Percentiles rank a stretch among this genome's conserved stretches.
Evolutionary conservation across 2,113 vertebrate species (phyloP).

Genomic region (Nothocercus julius): DNA sequence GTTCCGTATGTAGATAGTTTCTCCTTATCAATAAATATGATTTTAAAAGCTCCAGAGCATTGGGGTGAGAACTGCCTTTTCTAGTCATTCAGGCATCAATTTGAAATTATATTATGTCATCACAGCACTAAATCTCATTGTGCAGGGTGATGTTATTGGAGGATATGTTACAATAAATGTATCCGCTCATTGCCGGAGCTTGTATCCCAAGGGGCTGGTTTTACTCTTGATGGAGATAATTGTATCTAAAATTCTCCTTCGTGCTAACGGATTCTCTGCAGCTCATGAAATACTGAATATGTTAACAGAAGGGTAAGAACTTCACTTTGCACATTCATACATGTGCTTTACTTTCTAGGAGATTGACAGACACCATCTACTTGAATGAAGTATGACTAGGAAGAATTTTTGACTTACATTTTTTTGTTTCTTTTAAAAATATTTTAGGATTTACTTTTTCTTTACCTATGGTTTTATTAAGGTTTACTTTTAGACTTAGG

Average conservation of each 20-base stretch:
- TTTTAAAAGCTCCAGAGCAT: background rate
- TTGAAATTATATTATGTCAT: background rate
- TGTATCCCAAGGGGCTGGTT: background rate
- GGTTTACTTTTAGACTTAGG: background rate
- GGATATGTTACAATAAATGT: background rate
- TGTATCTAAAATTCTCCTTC: constrained; percentile 6
- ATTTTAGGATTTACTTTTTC: background rate
- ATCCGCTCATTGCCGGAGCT: background rate
- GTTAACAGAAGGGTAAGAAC: background rate
- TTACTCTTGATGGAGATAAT: constrained; percentile 21
- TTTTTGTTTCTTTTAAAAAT: background rate
- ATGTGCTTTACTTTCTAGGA: background rate
- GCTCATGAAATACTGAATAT: background rate
- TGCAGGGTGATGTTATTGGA: background rate
- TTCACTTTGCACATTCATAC: background rate
- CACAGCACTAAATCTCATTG: background rate
- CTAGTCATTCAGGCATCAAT: background rate
- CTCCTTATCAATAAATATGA: background rate
- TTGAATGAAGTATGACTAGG: background rate
- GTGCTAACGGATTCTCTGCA: background rate
- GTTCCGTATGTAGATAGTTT: background rate
- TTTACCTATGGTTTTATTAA: background rate
- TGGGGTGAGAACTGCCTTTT: background rate
- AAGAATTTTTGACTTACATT: background rate
- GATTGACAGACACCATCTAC: background rate